Evolutionary conservation across 2,797 vertebrate species (phyloP), one percentile per base, ranked within the genome.

Genomic region (Acridotheres tristis): DNA sequence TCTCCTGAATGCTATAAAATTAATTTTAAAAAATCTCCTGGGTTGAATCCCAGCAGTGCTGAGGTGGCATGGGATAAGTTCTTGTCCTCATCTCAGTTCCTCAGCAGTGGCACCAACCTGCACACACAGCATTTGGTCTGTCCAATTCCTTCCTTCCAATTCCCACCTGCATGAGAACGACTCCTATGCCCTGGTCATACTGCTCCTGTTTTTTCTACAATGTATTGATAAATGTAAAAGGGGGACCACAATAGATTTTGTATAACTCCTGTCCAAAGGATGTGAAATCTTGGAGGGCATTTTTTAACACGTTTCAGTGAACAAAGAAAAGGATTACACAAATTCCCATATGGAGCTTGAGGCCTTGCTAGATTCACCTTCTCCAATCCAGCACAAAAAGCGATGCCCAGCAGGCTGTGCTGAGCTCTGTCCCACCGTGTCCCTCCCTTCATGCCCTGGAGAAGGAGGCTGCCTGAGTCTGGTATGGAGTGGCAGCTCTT

Each of bases 351-450:
- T 20, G 36, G 42, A 92, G 40, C 9, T 42, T 57, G 55, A 61
- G 4, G 13, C 18, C 32, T 79, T 1, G 1, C 34, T 71, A 13
- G 30, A 73, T 45, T 34, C 1, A 1, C 7, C 15, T 83, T 61
- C 51, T 76, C 34, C 47, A 69, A 4, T 27, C 14, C 54, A 65
- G 13, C 48, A 58, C 29, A 78, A 69, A 72, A 50, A 53, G 27
- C 0, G 0, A n/a, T 26, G 19, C 5, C n/a, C 22, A 42, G 2
- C 0, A 0, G 17, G 48, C 54, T 61, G 25, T 27, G 65, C 25
- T 34, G 48, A 79, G 45, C 12, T 89, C 40, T 78, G 29, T 11
- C 3, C 5, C 62, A 88, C 20, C 0, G 0, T 15, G 45, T 54
- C 38, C 22, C 26, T 27, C 26, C 32, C 61, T 73, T 42, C 22